Conservation (phyloP, 2,797 vertebrate species). For the Alauda arvensis region DNA sequence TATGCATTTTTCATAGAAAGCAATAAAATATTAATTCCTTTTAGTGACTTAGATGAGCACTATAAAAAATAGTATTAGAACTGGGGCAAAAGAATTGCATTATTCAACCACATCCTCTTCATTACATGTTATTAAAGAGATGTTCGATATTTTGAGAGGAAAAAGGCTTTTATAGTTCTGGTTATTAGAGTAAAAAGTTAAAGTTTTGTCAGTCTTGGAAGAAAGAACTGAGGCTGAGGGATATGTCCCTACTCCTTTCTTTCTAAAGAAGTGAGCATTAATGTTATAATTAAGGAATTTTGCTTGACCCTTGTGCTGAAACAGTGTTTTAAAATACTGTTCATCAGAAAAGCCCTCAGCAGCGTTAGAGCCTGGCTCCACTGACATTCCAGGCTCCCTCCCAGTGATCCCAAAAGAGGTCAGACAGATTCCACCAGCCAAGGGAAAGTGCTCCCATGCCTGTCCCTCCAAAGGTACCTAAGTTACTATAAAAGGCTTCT, state of each 20-base stretch:
- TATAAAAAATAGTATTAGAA: constrained; percentile 55
- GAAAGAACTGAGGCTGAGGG: background rate
- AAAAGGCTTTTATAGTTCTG: constrained; percentile 16
- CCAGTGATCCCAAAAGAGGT: background rate
- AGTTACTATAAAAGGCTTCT: constrained; percentile 29
- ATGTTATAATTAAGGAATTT: background rate
- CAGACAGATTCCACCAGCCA: background rate
- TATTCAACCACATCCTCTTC: constrained; percentile 62
- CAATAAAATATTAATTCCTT: constrained; percentile 71
- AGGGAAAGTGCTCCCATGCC: background rate
- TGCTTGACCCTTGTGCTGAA: background rate
- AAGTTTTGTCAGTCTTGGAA: background rate
- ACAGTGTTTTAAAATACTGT: background rate
- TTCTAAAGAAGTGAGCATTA: background rate
- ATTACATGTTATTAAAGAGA: constrained; percentile 45
- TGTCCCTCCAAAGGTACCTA: background rate
- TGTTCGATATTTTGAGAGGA: constrained; percentile 2
- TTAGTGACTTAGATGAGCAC: constrained; percentile 65
- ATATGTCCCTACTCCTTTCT: background rate
- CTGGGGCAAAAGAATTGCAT: constrained; percentile 44
- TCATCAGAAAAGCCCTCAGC: background rate
- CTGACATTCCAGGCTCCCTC: background rate
- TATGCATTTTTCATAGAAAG: constrained; percentile 73
- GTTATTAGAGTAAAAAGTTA: constrained; percentile 17
- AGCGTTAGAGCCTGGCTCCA: background rate